Evolutionary conservation across 2,888 invertebrate genomes (phyloP).

Genomic region (Toxonevra muliebris): DNA sequence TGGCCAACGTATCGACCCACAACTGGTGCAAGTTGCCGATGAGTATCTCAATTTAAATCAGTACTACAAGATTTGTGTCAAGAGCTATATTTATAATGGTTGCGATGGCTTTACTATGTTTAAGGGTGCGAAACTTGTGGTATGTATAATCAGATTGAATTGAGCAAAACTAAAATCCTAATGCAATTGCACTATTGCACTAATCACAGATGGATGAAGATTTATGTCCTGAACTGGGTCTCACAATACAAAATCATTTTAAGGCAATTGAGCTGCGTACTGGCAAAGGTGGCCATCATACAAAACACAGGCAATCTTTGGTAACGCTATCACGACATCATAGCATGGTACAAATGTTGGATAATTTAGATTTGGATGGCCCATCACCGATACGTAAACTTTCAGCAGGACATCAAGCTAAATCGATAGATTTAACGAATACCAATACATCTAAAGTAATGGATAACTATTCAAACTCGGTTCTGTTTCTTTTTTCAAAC

Average conservation of each 20-base stretch:
- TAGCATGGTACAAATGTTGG: constrained; percentile 81
- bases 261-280: constrained; percentile 83
- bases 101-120: constrained; percentile 88
- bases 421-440: constrained; percentile 58
- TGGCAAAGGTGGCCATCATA: constrained; percentile 73
- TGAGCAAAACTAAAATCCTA: neutral
- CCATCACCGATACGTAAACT: constrained; percentile 73
- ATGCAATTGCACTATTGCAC: neutral
- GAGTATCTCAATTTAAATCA: constrained; percentile 79
- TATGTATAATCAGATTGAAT: constrained; percentile 61
- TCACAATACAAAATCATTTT: constrained; percentile 90
- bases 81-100: constrained; percentile 81
- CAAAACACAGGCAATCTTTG: constrained; percentile 86
- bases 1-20: constrained; percentile 76
- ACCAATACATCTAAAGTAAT: constrained; percentile 61
- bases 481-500: neutral
- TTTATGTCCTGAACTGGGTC: constrained; percentile 83
- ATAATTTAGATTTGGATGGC: constrained; percentile 74
- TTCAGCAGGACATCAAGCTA: constrained; percentile 59
- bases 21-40: constrained; percentile 83
- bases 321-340: constrained; percentile 84
- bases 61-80: constrained; percentile 80
- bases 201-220: constrained; percentile 78
- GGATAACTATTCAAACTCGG: too few species aligned
- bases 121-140: constrained; percentile 77